Conservation (phyloP, 2,113 vertebrate genomes). For the Alces alces region DNA sequence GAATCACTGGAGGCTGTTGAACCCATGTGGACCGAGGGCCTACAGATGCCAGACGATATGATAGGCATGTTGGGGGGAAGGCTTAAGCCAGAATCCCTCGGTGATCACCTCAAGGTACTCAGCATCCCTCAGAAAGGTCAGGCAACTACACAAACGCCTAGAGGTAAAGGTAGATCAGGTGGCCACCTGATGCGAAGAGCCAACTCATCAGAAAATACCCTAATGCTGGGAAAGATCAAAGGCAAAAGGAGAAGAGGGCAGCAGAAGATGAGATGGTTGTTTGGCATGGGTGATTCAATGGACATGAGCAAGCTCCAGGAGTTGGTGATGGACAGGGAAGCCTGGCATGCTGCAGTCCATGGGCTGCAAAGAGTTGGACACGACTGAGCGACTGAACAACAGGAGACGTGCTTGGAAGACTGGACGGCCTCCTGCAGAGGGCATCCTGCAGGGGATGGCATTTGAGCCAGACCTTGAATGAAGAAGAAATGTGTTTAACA, state of each 20-base stretch:
- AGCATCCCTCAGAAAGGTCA: not conserved
- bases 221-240: not conserved
- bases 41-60: fast-evolving
- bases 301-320: not conserved
- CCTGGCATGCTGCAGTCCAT: not conserved
- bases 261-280: not conserved
- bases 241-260: not conserved
- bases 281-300: not conserved
- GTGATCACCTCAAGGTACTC: not conserved
- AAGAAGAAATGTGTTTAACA: not conserved
- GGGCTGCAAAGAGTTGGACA: not conserved
- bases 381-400: not conserved
- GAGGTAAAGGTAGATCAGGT: not conserved
- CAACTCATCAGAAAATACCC: not conserved
- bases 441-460: not conserved
- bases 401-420: not conserved
- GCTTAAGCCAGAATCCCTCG: not conserved
- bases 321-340: not conserved
- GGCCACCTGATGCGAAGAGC: not conserved
- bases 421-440: not conserved
- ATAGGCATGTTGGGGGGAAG: not conserved
- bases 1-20: not conserved
- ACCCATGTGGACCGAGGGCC: not conserved
- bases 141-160: too few relatives aligned
- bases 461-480: not conserved